A percentile compares a stretch with the other conserved stretches of the same genome.
Evolutionary conservation across 2,888 invertebrate species (phyloP).

Genomic region (Dicyrtoma fusca): DNA sequence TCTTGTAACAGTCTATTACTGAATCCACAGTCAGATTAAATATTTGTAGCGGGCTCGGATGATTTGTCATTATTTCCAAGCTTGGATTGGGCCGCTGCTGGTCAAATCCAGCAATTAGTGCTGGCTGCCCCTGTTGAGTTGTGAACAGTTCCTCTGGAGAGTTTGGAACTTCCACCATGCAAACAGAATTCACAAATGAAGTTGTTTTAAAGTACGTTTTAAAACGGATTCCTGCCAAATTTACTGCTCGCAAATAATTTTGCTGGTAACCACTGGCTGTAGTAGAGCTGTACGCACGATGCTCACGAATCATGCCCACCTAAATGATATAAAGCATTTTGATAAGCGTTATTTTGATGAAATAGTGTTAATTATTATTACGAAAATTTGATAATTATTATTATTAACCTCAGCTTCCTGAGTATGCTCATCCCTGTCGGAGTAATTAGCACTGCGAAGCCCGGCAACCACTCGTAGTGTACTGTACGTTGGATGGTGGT

Average conservation of each 20-base stretch:
- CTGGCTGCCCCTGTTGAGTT: not conserved
- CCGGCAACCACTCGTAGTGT: not conserved
- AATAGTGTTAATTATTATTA: no score
- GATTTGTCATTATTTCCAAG: no score
- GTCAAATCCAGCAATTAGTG: not conserved
- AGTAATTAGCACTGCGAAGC: not conserved
- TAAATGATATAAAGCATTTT: not conserved
- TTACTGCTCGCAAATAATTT: not conserved
- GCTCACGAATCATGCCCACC: slow-evolving; percentile 11
- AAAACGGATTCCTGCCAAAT: slow-evolving; percentile 2
- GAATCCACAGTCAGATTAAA: no score
- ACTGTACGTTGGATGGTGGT: no score
- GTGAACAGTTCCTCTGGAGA: not conserved
- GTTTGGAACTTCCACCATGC: not conserved
- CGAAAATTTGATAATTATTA: no score
- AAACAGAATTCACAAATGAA: slow-evolving; percentile 4
- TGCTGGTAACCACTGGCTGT: not conserved
- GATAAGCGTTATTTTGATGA: no score
- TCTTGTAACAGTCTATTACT: no score
- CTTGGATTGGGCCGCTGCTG: not conserved
- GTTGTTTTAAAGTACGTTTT: not conserved
- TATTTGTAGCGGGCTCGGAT: no score
- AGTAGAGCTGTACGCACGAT: not conserved
- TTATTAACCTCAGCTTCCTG: slow-evolving; percentile 17
- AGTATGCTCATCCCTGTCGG: slow-evolving; percentile 1